Evolutionary conservation across 2,797 vertebrate species (phyloP).

Genomic region (Mycteria americana): DNA sequence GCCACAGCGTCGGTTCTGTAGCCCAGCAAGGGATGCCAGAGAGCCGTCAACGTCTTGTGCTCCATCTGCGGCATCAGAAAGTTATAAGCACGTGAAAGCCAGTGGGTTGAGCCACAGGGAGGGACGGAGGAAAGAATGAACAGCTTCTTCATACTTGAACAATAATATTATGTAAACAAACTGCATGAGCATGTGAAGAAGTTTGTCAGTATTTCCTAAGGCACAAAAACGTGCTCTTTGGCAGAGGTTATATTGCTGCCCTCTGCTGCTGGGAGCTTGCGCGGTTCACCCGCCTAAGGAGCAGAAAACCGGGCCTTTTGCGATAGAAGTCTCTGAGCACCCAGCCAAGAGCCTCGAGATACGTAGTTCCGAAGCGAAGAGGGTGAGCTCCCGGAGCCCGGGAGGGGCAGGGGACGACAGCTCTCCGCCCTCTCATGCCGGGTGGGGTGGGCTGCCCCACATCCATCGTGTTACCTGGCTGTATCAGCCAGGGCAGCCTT

Average conservation of each 20-base stretch:
- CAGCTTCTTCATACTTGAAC: neutral
- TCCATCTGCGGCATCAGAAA: neutral
- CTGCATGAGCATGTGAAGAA: neutral
- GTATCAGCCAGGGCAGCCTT: neutral
- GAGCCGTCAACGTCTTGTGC: neutral
- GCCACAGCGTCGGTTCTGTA: fast-evolving
- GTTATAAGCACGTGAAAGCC: neutral
- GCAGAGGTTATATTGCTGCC: neutral
- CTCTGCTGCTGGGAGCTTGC: neutral
- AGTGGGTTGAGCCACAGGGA: neutral
- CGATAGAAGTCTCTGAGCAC: neutral
- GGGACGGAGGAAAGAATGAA: neutral
- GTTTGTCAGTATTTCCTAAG: neutral
- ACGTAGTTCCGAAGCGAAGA: fast-evolving
- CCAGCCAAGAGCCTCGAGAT: neutral
- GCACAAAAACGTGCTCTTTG: neutral
- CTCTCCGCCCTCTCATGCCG: fast-evolving
- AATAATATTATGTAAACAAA: neutral
- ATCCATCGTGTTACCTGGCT: fast-evolving
- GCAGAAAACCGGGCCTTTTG: neutral
- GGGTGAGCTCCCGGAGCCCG: neutral
- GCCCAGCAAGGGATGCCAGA: neutral
- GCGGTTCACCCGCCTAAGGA: neutral
- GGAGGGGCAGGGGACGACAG: fast-evolving
- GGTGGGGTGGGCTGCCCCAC: neutral